phyloP scores from a whole-genome alignment of 1,140 invertebrate genomes.

The Bradysia coprophila region DNA sequence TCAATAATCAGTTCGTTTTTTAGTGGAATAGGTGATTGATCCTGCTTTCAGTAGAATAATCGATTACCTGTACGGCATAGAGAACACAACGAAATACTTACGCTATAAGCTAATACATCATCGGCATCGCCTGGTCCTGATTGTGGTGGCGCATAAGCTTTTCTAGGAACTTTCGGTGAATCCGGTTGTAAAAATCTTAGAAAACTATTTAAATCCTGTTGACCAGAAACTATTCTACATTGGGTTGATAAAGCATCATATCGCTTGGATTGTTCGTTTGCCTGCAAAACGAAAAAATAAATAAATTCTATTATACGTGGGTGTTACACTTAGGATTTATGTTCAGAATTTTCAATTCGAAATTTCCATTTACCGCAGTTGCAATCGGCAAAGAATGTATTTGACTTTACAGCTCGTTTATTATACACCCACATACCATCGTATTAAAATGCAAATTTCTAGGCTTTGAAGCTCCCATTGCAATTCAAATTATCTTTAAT shows the following conservation, averaged over 20 bases:
- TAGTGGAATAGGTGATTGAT: conserved; percentile 19
- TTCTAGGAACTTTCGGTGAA: conserved; percentile 32
- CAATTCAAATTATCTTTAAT: no score
- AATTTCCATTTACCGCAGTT: no score
- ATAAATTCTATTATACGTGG: no score
- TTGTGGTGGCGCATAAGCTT: conserved; percentile 41
- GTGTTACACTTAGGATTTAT: no score
- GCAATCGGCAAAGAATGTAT: no score
- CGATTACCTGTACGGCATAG: background rate
- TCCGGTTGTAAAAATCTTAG: conserved; percentile 41
- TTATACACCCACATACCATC: no score
- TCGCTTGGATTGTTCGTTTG: conserved; percentile 50
- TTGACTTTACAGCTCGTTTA: no score
- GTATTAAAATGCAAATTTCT: no score
- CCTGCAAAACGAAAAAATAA: conserved; percentile 31
- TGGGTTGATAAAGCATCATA: conserved; percentile 54
- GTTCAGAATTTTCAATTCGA: no score
- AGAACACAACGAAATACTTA: conserved; percentile 8
- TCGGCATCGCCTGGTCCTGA: conserved; percentile 28
- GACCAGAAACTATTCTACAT: conserved; percentile 45
- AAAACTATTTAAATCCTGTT: conserved; percentile 49
- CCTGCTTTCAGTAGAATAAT: background rate
- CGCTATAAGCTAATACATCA: conserved; percentile 14
- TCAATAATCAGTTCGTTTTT: conserved; percentile 72
- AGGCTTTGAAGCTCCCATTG: no score